These are phyloP conservation scores for Axea sp. DNA, from an alignment of 2,888 invertebrate species.

Conservation along the genomic window DNA sequence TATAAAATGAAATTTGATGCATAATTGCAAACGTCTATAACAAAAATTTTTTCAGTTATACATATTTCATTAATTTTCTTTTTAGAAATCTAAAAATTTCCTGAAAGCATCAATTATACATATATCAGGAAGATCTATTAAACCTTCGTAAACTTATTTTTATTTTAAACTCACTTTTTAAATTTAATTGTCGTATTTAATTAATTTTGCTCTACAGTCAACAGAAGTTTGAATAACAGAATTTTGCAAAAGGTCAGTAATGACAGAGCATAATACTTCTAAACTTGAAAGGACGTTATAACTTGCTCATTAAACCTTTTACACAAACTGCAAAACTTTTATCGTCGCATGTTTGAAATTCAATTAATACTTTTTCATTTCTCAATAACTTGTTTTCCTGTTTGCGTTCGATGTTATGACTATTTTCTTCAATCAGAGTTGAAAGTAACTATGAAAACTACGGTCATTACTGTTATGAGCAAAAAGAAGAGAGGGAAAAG, in stretches of 20 bases:
- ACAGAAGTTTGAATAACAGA: constrained; percentile 22
- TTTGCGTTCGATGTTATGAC: constrained; percentile 20
- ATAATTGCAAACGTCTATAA: too few relatives aligned
- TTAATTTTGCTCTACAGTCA: constrained; percentile 18
- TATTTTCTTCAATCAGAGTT: constrained; percentile 30
- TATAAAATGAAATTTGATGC: too few relatives aligned
- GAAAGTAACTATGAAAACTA: constrained; percentile 22
- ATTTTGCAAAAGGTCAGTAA: constrained; percentile 43
- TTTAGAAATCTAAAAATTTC: too few relatives aligned
- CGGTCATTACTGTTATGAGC: too few relatives aligned
- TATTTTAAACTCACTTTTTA: too few relatives aligned
- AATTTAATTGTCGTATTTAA: too few relatives aligned
- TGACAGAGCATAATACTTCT: constrained; percentile 47
- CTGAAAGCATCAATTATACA: too few relatives aligned
- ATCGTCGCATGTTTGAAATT: constrained; percentile 56
- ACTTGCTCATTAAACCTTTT: constrained; percentile 57
- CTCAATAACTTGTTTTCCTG: constrained; percentile 52
- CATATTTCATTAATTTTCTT: too few relatives aligned
- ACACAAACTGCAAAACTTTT: constrained; percentile 49
- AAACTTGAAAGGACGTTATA: constrained; percentile 49
- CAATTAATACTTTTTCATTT: constrained; percentile 54
- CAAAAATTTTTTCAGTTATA: too few relatives aligned
- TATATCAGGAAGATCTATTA: too few relatives aligned
- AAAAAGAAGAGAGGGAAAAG: too few relatives aligned
- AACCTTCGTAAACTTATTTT: too few relatives aligned